Percentiles rank a stretch among this genome's conserved stretches.
These are phyloP conservation scores for Hemithea aestivaria DNA, from an alignment of 2,888 invertebrate genomes.

Conservation along the genomic window DNA sequence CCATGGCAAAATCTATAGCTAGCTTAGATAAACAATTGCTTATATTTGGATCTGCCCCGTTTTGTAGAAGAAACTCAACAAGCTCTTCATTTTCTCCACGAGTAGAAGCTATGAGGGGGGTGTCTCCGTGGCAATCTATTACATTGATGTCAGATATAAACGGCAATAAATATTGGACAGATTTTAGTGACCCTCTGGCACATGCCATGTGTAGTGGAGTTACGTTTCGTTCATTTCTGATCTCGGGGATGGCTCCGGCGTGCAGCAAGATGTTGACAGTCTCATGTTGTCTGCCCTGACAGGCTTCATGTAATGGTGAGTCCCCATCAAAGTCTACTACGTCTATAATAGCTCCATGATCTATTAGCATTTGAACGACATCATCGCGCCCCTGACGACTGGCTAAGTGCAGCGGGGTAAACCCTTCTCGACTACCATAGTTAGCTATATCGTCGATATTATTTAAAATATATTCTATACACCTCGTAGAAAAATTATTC, in stretches of 20 bases:
- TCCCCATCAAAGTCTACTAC: slow-evolving; percentile 73
- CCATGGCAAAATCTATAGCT: slow-evolving; percentile 59
- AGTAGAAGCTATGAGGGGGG: slow-evolving; percentile 57
- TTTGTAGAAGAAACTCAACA: slow-evolving; percentile 53
- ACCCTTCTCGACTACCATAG: slow-evolving; percentile 65
- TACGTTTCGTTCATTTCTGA: slow-evolving; percentile 53
- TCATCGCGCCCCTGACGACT: slow-evolving; percentile 60
- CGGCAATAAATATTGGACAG: slow-evolving; percentile 49
- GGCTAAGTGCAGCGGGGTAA: slow-evolving; percentile 67
- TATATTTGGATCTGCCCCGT: slow-evolving; percentile 63
- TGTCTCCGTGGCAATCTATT: slow-evolving; percentile 50
- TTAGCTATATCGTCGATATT: slow-evolving; percentile 59
- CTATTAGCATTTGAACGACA: slow-evolving; percentile 55
- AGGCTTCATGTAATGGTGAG: slow-evolving; percentile 70
- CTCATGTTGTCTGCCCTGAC: slow-evolving; percentile 44
- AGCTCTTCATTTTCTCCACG: slow-evolving; percentile 50
- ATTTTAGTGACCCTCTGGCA: slow-evolving; percentile 52
- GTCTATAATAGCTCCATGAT: slow-evolving; percentile 62
- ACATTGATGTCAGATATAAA: slow-evolving; percentile 62
- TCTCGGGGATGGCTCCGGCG: slow-evolving; percentile 63
- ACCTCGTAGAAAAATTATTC: slow-evolving; percentile 49
- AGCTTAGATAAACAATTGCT: slow-evolving; percentile 49
- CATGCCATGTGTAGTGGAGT: slow-evolving; percentile 71
- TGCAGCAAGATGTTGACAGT: slow-evolving; percentile 54
- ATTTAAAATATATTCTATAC: slow-evolving; percentile 54